These are phyloP conservation scores for Heliconius nattereri DNA, from an alignment of 1,140 invertebrate species.

Conservation along the genomic window DNA sequence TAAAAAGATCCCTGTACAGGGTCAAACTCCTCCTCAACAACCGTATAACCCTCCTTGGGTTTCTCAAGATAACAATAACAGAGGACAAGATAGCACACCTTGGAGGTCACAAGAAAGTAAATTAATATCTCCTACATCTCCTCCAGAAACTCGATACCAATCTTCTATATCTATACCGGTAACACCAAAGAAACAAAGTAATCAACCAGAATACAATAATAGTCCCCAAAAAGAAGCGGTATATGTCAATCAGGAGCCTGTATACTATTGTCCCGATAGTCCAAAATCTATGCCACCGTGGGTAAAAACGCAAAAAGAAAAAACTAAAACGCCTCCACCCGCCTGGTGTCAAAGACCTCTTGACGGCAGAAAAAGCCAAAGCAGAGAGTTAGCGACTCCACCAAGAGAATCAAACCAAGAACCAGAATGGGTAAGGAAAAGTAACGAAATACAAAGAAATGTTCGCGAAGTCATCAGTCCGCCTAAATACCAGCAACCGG, in stretches of 20 bases:
- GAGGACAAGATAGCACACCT: constrained; percentile 50
- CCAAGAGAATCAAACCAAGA: constrained; percentile 69
- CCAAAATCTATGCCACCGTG: constrained; percentile 74
- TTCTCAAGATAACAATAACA: constrained; percentile 60
- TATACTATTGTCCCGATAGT: constrained; percentile 73
- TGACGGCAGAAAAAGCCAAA: constrained; percentile 63
- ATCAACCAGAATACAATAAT: constrained; percentile 62
- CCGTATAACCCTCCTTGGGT: constrained; percentile 64
- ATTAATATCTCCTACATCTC: constrained; percentile 48
- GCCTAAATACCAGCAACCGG: constrained; percentile 67
- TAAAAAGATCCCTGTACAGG: constrained; percentile 37
- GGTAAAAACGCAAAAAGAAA: constrained; percentile 77
- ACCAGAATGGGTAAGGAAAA: constrained; percentile 74
- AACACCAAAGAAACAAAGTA: constrained; percentile 65
- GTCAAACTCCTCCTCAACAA: constrained; percentile 46
- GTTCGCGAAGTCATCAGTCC: constrained; percentile 67
- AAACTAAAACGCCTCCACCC: constrained; percentile 77
- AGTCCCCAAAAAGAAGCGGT: constrained; percentile 66
- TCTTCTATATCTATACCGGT: constrained; percentile 78
- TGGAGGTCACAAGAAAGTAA: constrained; percentile 60
- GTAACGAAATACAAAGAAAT: constrained; percentile 69
- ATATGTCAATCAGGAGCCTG: constrained; percentile 70
- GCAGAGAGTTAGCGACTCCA: constrained; percentile 67
- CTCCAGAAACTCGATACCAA: constrained; percentile 72
- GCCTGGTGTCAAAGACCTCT: constrained; percentile 73